Percentiles rank a stretch among this genome's conserved stretches.
phyloP scores from a whole-genome alignment of 1,140 invertebrate genomes.

The Zophobas atratus region DNA sequence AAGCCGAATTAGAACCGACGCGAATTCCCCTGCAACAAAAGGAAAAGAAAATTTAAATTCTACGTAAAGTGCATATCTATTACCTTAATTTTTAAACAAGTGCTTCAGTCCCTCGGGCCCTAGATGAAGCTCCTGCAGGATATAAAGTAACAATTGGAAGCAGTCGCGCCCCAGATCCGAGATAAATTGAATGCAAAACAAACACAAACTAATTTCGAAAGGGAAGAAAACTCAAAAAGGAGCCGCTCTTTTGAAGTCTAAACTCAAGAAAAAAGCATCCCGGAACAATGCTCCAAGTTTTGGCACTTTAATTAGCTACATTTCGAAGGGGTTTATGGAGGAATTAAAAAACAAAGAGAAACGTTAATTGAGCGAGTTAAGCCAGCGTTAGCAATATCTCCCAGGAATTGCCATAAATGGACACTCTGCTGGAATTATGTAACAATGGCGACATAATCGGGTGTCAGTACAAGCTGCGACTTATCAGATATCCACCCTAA shows the following conservation, averaged over 20 bases:
- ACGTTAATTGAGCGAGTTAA: slow-evolving; percentile 5
- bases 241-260: neutral
- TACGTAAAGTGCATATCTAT: slow-evolving; percentile 17
- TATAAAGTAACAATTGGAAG: slow-evolving; percentile 2
- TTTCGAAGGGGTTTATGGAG: slow-evolving; percentile 9
- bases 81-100: slow-evolving; percentile 15
- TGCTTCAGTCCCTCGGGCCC: neutral
- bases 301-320: slow-evolving; percentile 29
- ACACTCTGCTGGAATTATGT: slow-evolving; percentile 21
- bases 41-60: neutral
- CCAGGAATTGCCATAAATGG: neutral
- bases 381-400: neutral
- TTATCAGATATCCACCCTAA: slow-evolving; percentile 25
- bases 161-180: neutral
- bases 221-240: slow-evolving; percentile 1
- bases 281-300: slow-evolving; percentile 20
- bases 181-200: slow-evolving; percentile 24
- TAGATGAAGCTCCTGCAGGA: neutral
- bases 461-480: slow-evolving; percentile 30
- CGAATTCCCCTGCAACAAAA: neutral
- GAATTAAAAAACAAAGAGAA: slow-evolving; percentile 14
- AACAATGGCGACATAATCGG: slow-evolving; percentile 23
- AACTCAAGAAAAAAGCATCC: slow-evolving; percentile 12
- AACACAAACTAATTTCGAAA: slow-evolving; percentile 30
- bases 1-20: too few species aligned